Evolutionary conservation across 2,113 vertebrate species (phyloP).

Genomic region (Semnornis frantzii): DNA sequence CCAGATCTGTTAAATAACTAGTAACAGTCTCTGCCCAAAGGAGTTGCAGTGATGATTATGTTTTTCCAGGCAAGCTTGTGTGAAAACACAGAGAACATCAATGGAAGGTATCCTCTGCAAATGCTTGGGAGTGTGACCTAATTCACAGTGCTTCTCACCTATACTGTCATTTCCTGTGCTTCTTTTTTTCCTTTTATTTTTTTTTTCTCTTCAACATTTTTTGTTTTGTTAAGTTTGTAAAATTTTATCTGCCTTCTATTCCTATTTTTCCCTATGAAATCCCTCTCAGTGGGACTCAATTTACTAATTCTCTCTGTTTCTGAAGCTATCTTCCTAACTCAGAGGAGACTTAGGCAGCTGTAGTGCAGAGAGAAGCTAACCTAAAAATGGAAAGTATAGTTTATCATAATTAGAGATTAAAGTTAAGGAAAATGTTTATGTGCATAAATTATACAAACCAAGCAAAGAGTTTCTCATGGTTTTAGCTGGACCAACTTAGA

Average conservation of each 20-base stretch:
- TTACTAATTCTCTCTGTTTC: not conserved
- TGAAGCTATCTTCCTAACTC: constrained; percentile 10
- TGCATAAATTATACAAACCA: constrained; percentile 1
- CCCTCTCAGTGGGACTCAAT: not conserved
- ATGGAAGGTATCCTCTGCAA: not conserved
- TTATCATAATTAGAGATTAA: constrained; percentile 6
- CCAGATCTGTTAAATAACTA: not conserved
- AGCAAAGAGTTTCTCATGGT: not conserved
- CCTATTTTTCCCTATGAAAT: not conserved
- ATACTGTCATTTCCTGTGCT: not conserved
- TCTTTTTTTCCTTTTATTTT: not conserved
- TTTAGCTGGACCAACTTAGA: not conserved
- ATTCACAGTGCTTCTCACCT: not conserved
- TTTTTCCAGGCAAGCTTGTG: not conserved
- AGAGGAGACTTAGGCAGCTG: not conserved
- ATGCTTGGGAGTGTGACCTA: not conserved
- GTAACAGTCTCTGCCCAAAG: too few species aligned
- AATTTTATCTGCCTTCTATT: not conserved
- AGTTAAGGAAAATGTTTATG: not conserved
- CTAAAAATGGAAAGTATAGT: constrained; percentile 1
- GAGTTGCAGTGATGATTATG: not conserved
- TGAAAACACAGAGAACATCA: not conserved
- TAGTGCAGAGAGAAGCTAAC: not conserved
- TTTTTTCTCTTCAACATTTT: not conserved
- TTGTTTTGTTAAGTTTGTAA: not conserved